Base-by-base conservation (phyloP, 2,888 invertebrate species). In the Esperia sulphurella region DNA sequence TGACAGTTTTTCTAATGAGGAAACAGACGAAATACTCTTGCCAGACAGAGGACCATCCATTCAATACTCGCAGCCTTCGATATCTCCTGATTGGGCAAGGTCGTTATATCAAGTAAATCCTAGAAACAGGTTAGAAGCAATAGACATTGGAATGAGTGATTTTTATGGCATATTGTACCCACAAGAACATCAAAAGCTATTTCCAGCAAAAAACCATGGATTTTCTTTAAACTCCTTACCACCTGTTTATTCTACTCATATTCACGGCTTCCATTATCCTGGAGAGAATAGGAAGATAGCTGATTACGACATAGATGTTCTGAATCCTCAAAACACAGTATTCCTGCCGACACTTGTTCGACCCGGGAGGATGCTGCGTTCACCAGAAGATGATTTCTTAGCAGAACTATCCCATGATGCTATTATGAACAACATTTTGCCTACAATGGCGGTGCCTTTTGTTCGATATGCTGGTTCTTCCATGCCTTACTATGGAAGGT, bases 381-480 rank as follows among this genome's bases (percentile, higher is more conserved):
- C 62, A 3, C 64, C 56, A 31, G 65, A 69, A 8, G 70, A 75
- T 5, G 77, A 80, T 30, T 67, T 72, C 7, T 48, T 80, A 52
- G 66, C 72, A 3, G 73, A 83, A 30, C 57, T 86, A 30, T 51
- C 62, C 8, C 73, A 82, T 48, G 79, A 81, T 14, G 71, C 80
- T 1, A 75, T 78, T 31, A 69, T 88, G 59, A 75, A 75, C 14
- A 88, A 87, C 49, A 69, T 85, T 38, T 51, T 88, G 43, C 88
- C 88, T 4, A 83, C 79, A 2, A 87, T 88, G 84, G 60, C 75
- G 6, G 61, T 75, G 1, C 77, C 80, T 2, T 75, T 67, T 50
- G 53, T 66, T 8, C 71, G 79, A 14, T 60, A 61, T 8, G 49
- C 59, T 30, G 49, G 33, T 37, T 8, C 31, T 30, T 40, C 45